Percentiles rank a stretch among this genome's conserved stretches.
Evolutionary conservation across 1,140 invertebrate species (phyloP).

Genomic region (Kradibia gibbosae): DNA sequence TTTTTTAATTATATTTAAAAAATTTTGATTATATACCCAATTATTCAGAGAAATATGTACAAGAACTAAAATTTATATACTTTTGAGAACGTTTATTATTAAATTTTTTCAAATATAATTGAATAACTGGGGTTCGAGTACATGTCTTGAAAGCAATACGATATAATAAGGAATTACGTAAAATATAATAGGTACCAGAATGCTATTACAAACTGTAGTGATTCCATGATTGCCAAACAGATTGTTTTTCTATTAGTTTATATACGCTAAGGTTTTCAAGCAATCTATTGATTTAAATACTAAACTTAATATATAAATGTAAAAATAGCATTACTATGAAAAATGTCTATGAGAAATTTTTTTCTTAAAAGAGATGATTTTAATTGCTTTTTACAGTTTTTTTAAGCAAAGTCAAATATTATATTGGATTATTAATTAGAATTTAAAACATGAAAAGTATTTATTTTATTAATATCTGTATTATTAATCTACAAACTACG

Average conservation of each 20-base stretch:
- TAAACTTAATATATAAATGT: too few relatives aligned
- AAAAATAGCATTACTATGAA: not conserved
- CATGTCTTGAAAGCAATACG: not conserved
- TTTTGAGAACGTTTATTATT: not conserved
- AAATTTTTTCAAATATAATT: not conserved
- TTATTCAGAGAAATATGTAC: not conserved
- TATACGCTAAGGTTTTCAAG: not conserved
- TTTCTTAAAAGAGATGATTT: too few relatives aligned
- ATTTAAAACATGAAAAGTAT: too few relatives aligned
- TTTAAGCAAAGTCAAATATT: too few relatives aligned
- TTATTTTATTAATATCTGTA: too few relatives aligned
- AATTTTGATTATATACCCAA: too few relatives aligned
- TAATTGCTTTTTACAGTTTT: too few relatives aligned
- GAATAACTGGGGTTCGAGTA: not conserved
- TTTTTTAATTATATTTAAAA: too few relatives aligned
- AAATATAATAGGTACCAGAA: not conserved
- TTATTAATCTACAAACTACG: too few relatives aligned
- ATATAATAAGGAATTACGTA: not conserved
- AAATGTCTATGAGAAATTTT: too few relatives aligned
- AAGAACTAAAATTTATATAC: not conserved
- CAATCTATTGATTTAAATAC: not conserved
- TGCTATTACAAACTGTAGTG: not conserved
- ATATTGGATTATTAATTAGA: too few relatives aligned
- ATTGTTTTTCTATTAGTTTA: not conserved
- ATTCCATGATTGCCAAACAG: conserved; percentile 1